Conservation (phyloP, 1,140 invertebrate genomes). For the Pogonognathellus flavescens region DNA sequence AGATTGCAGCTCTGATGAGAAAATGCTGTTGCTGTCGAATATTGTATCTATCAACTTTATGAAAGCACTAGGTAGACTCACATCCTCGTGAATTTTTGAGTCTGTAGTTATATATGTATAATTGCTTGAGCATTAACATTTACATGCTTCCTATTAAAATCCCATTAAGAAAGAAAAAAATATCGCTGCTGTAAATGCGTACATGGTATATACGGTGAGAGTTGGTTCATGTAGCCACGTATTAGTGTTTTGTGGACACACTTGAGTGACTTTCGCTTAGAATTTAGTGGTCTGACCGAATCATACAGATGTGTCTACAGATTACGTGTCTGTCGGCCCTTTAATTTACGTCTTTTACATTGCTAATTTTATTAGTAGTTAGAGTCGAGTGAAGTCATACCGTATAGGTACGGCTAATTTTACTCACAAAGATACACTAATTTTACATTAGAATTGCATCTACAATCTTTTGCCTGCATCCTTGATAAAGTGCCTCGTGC, state of each 20-base stretch:
- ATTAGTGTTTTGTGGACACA: background rate
- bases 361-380: conserved; percentile 15
- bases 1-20: no score
- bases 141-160: conserved; percentile 19
- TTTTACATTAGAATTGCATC: background rate
- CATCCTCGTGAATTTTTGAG: conserved; percentile 10
- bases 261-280: background rate
- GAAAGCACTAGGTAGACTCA: background rate
- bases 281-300: background rate
- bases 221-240: background rate
- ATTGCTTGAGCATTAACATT: conserved; percentile 6
- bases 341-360: conserved; percentile 15
- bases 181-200: background rate
- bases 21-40: no score
- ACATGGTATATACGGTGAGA: background rate
- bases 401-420: background rate
- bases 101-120: background rate
- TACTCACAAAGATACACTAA: conserved; percentile 15
- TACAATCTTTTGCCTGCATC: no score
- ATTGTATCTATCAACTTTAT: no score
- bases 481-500: background rate
- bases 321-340: conserved; percentile 27
- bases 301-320: background rate
- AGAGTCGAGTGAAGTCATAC: background rate
- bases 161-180: background rate